A percentile compares a stretch with the other conserved stretches of the same genome.
These are phyloP conservation scores for Pipra filicauda DNA, from an alignment of 2,113 vertebrate genomes.

Conservation along the genomic window DNA sequence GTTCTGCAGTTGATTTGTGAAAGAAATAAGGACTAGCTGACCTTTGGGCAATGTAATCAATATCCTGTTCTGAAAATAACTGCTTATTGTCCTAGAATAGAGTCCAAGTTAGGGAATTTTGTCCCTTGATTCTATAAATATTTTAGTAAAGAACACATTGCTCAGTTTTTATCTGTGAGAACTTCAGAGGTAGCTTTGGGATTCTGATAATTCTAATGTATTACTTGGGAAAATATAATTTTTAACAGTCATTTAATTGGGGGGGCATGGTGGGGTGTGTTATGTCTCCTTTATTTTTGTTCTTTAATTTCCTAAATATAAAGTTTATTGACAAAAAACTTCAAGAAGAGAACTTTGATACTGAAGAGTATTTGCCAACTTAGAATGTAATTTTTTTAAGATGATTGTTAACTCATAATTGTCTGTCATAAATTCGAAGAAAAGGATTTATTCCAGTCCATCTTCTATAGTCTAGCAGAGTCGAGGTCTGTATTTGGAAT, in stretches of 20 bases:
- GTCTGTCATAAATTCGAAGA: neutral
- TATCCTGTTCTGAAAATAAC: neutral
- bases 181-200: neutral
- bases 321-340: neutral
- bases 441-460: neutral
- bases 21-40: neutral
- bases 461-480: neutral
- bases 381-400: neutral
- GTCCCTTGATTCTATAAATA: neutral
- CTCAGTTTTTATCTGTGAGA: neutral
- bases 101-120: neutral
- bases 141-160: neutral
- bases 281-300: neutral
- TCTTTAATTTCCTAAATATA: neutral
- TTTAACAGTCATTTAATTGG: neutral
- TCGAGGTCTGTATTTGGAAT: neutral
- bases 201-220: neutral
- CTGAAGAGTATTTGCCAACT: neutral
- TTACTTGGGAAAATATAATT: neutral
- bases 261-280: neutral
- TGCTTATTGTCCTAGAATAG: neutral
- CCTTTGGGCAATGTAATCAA: neutral
- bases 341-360: neutral
- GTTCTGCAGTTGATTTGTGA: neutral
- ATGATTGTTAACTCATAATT: neutral